Base-by-base conservation (phyloP, 2,797 vertebrate species). In the Etheostoma nigrum region DNA sequence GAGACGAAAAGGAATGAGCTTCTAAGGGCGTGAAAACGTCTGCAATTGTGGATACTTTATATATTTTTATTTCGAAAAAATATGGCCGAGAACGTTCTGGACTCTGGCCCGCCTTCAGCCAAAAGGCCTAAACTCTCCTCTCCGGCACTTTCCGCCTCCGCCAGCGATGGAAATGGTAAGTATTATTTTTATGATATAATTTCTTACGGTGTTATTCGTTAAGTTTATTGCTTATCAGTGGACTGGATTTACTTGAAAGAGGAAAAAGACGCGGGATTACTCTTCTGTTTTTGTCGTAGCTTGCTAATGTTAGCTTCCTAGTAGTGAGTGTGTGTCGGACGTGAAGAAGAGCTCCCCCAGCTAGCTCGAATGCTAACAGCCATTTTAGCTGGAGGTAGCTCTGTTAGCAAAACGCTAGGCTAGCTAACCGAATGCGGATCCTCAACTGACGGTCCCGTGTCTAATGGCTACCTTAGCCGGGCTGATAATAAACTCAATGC, bases 31-130 rank as follows among this genome's bases (percentile, higher is more conserved):
- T 92, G 91, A 92, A 92, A 90, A 90, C 92, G 92, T 91, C 92
- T 87, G 90, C 91, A 90, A 93, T 84, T 89, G 94, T 94, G 94
- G 94, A 95, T 87, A 94, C 90, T 92, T 93, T 93, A 94, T 92
- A 95, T 94, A 94, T 95, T 95, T 95, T 95, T 94, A 94, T 94
- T 94, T 94, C 91, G 92, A 93, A 93, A 94, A 95, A 95, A 96
- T 97, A 99, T 99, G 97, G 97, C 97, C 96, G 98, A 99, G 96
- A 99, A 99, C 97, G 96, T 98, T 96, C 96, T 99, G 96, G 98
- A 99, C 95, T 91, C 93, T 94, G 98, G 98, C 96, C 97, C 98
- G 96, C 96, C 97, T 96, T 98, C 97, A 95, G 97, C 97, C 95
- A 99, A 99, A 96, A 97, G 97, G 97, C 98, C 98, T 96, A 99